These are phyloP conservation scores for Eulithis prunata DNA, from an alignment of 2,888 invertebrate genomes.

Conservation along the genomic window DNA sequence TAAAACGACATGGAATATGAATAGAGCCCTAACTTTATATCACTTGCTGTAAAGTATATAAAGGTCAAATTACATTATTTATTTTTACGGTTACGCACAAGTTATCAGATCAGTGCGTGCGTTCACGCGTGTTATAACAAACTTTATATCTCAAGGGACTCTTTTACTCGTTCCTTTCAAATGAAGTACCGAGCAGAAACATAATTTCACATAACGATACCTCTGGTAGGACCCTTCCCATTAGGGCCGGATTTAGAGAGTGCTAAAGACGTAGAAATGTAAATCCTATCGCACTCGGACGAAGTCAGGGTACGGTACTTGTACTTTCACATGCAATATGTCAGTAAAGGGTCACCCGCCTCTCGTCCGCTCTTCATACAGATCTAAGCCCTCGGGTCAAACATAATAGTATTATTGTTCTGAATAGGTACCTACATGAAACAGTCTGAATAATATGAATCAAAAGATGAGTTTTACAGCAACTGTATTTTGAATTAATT, in stretches of 20 bases:
- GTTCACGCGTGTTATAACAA: constrained; percentile 1
- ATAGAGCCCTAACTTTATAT: no score
- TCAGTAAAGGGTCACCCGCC: not conserved
- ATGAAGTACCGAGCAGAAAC: constrained; percentile 2
- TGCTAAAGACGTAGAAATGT: not conserved
- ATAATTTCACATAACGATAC: constrained; percentile 7
- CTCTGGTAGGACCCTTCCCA: no score
- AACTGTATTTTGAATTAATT: no score
- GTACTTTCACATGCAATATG: not conserved
- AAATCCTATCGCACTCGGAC: not conserved
- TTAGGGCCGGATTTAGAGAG: not conserved
- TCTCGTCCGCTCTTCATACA: not conserved
- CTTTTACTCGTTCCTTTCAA: constrained; percentile 1
- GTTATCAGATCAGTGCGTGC: not conserved
- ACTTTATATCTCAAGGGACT: constrained; percentile 2
- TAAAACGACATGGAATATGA: no score
- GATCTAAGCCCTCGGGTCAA: no score
- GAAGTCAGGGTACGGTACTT: no score
- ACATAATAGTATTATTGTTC: no score
- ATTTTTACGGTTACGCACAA: constrained; percentile 9
- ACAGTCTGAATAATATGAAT: no score
- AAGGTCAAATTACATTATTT: constrained; percentile 3
- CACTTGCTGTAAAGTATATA: not conserved
- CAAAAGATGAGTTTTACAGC: no score
- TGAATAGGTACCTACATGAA: no score